Percentiles rank a stretch among this genome's conserved stretches.
Conservation (phyloP, 1,140 invertebrate genomes). For the Lordiphosa mommai region DNA sequence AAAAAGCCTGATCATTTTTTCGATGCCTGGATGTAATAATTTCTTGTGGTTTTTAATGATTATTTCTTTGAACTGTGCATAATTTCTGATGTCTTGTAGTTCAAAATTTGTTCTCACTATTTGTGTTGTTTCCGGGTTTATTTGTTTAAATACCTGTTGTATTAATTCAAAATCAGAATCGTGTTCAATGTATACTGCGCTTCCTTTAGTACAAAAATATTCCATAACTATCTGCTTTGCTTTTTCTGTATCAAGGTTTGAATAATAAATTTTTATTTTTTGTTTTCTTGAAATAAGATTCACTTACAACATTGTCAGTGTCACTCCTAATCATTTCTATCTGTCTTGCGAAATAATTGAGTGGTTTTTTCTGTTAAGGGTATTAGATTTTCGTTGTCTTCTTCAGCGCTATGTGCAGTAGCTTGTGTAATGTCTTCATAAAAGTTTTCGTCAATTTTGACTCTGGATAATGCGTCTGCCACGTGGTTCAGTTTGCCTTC, state of each 20-base stretch:
- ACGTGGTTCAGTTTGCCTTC: background rate
- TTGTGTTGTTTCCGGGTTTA: too few species aligned
- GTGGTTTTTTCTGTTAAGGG: too few species aligned
- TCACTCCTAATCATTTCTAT: background rate
- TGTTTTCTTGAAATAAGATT: background rate
- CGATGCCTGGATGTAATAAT: too few species aligned
- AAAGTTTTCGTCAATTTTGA: background rate
- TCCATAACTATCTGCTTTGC: background rate
- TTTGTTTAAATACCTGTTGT: background rate
- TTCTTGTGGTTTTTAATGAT: too few species aligned
- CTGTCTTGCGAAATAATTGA: too few species aligned
- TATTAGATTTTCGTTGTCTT: background rate
- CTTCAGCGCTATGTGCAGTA: background rate
- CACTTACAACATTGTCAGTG: background rate
- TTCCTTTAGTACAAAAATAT: too few species aligned
- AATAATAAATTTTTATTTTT: background rate
- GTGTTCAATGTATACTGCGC: too few species aligned
- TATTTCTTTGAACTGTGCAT: too few species aligned
- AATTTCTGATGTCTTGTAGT: too few species aligned
- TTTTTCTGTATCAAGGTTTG: background rate
- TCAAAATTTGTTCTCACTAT: too few species aligned
- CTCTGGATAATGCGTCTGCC: background rate
- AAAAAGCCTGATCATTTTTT: too few species aligned
- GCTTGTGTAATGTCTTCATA: background rate
- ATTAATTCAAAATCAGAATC: background rate